Evolutionary conservation across 2,888 invertebrate genomes (phyloP), one percentile per base, ranked within the genome.

Genomic region (Melitaea athalia): DNA sequence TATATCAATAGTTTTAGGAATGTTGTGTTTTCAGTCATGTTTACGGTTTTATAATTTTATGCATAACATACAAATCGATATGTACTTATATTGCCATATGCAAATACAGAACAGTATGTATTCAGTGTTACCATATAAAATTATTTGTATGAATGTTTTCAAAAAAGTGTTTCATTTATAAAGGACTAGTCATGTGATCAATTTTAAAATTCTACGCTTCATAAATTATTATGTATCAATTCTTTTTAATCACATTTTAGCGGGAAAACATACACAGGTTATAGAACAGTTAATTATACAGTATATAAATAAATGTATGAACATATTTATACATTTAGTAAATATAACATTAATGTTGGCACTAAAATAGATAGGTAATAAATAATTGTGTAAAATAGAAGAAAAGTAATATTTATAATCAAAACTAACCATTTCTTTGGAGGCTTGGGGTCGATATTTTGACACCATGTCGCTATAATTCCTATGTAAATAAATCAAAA

Each of bases 401-500:
- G 76, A 81, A 75, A 78, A 79, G 68, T 75, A 79, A 77, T 81
- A 81, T 81, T 82, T 81, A 72, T 73, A 76, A 76, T 72, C 72
- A 66, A 74, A 71, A 74, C 67, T 61, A 62, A 57, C 11, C n/a
- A 42, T 57, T 57, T 55, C 61, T 74, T 67, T 68, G 65, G 57
- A 69, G 52, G 67, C 59, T 75, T 60, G 70, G 68, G 66, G 68
- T 74, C 71, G 65, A 72, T 69, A 74, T 74, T 67, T 72, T 77
- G 76, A 77, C 78, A 76, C n/a, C 8, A 33, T 33, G 53, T 72
- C 65, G 76, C 81, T 80, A 80, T 78, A 80, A 86, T 81, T 91
- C 91, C 91, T 91, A 88, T 92, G 91, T 91, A 91, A 81, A 91
- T 92, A 91, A 81, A 80, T 76, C 31, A 33, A 72, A 24, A 78